Evolutionary conservation across 1,140 invertebrate species (phyloP).

Genomic region (Drosophila novamexicana): DNA sequence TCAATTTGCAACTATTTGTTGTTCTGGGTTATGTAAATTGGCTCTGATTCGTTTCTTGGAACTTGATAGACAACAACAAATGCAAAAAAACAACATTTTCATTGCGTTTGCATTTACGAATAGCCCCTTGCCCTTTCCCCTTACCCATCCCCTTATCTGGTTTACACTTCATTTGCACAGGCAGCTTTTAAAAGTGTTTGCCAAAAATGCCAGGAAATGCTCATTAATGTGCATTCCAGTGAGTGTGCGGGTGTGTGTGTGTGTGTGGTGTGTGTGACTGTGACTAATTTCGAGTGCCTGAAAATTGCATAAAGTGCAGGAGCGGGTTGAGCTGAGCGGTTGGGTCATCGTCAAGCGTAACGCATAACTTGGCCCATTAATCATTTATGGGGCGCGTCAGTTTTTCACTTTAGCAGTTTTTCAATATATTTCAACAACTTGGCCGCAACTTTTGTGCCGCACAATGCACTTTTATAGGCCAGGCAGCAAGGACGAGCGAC

Average conservation of each 20-base stretch:
- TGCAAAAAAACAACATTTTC: conserved; percentile 51
- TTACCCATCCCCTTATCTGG: conserved; percentile 38
- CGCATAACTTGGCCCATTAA: conserved; percentile 71
- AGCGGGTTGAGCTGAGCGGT: conserved; percentile 18
- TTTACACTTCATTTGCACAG: conserved; percentile 77
- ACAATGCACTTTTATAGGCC: conserved; percentile 53
- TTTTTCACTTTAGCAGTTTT: conserved; percentile 40
- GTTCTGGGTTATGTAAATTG: conserved; percentile 81
- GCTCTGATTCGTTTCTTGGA: conserved; percentile 53
- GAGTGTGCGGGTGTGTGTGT: background rate
- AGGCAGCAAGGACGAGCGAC: conserved; percentile 23
- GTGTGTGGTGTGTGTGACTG: background rate
- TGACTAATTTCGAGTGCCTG: conserved; percentile 69
- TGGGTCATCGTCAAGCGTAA: conserved; percentile 45
- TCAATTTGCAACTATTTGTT: conserved; percentile 83
- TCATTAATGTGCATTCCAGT: conserved; percentile 66
- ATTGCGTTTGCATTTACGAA: conserved; percentile 45
- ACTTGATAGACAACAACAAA: conserved; percentile 23
- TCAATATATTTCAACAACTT: conserved; percentile 58
- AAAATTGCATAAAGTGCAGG: conserved; percentile 72
- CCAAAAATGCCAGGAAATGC: conserved; percentile 66
- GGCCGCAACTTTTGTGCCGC: conserved; percentile 62
- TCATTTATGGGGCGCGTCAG: conserved; percentile 74
- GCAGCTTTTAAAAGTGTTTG: conserved; percentile 49
- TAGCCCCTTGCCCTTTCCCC: background rate